Base-by-base conservation (phyloP, 1,140 invertebrate species). In the Drosophila subobscura region DNA sequence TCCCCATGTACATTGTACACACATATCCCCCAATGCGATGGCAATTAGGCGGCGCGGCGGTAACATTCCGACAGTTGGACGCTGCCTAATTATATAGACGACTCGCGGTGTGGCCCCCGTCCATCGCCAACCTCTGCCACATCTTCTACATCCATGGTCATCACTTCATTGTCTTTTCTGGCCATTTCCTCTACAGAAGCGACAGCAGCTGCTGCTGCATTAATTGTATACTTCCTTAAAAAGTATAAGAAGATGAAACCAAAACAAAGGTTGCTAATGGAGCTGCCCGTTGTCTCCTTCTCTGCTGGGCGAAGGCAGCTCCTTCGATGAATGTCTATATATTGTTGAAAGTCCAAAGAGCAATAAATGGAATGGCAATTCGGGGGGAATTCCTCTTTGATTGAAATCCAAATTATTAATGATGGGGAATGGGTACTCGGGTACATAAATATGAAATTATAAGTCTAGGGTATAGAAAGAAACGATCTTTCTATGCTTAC, bases 151-250 rank as follows among this genome's bases (percentile, higher is more conserved):
- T 33, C 29, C 42, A 7, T 59, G 59, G 66, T 51, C 72, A 79
- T 76, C 80, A 64, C 63, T 65, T 59, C 57, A 80, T 77, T 86
- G 80, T 85, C 80, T 85, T 75, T 80, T 63, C 25, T 79, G 72
- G 45, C 64, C 81, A 80, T 86, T 85, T 85, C 81, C 81, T 86
- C 71, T 33, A 53, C 73, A 3, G 29, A 33, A 52, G n/a, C 63
- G 59, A 52, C 68, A 49, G 42, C 51, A 70, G 52, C 52, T 74
- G 55, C 42, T 40, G 64, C 58, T 46, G 52, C 80, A 63, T 80
- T 85, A 70, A 85, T 85, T 86, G 71, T 77, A 77, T 60, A 77
- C 68, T 86, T 85, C 83, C 81, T 81, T 57, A 55, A 63, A 50
- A 79, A 37, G 12, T 1, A 12, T 12, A 12, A 37, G 29, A 33